A percentile compares a stretch with the other conserved stretches of the same genome.
These are phyloP conservation scores for Sterna hirundo DNA, from an alignment of 2,113 vertebrate genomes.

Conservation along the genomic window DNA sequence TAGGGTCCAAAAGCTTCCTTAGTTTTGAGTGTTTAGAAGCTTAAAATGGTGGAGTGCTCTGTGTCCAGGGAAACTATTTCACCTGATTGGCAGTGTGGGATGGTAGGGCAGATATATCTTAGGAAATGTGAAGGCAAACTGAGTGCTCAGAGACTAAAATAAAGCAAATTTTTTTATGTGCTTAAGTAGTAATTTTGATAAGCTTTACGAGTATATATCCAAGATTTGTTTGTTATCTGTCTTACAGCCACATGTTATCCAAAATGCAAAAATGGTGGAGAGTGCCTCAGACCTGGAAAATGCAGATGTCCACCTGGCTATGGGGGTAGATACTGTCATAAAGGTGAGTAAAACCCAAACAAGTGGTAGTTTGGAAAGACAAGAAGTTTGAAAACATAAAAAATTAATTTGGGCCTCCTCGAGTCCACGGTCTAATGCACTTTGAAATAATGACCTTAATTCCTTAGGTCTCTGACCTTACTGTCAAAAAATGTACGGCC, in stretches of 20 bases:
- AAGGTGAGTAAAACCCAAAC: conserved; percentile 71
- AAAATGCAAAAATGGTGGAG: conserved; percentile 88
- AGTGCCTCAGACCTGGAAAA: conserved; percentile 85
- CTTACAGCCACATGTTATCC: conserved; percentile 76
- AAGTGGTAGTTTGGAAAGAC: background rate
- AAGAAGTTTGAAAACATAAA: background rate
- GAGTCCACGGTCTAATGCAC: background rate
- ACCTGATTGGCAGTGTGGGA: background rate
- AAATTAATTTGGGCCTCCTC: background rate
- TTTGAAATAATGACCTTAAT: background rate
- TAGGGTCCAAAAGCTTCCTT: background rate
- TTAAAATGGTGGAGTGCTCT: background rate
- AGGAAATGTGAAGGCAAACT: background rate
- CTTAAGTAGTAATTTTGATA: background rate
- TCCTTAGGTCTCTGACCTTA: background rate
- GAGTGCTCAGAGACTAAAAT: background rate
- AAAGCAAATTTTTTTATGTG: background rate
- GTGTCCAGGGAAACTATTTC: background rate
- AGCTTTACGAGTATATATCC: background rate
- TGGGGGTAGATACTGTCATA: conserved; percentile 85
- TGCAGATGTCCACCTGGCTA: conserved; percentile 83
- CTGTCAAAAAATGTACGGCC: background rate
- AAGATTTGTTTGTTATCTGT: background rate
- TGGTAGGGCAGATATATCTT: background rate
- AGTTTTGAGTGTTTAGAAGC: background rate